Conservation (phyloP, 2,797 vertebrate genomes). For the Gastrophryne carolinensis region DNA sequence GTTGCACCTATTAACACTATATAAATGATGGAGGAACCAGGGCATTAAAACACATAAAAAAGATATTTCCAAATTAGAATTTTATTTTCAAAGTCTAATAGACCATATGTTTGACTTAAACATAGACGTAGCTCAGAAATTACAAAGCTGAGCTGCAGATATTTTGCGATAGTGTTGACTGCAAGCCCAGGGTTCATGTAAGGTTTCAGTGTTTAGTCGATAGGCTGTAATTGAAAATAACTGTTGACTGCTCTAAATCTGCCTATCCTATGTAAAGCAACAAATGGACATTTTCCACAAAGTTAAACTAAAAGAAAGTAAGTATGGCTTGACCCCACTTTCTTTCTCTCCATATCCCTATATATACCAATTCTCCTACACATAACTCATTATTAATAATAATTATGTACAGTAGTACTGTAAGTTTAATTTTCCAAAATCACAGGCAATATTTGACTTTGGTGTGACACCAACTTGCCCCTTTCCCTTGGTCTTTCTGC, state of each 20-base stretch:
- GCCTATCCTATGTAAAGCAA: constrained; percentile 6
- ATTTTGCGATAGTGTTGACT: neutral
- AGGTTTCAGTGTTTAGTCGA: constrained; percentile 42
- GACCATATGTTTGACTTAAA: constrained; percentile 10
- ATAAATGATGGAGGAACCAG: constrained; percentile 28
- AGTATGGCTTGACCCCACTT: too few relatives aligned
- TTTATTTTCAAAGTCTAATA: constrained; percentile 25
- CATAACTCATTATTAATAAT: too few relatives aligned
- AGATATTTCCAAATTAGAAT: constrained; percentile 17
- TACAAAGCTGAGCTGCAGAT: constrained; percentile 14
- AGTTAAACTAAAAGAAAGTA: neutral
- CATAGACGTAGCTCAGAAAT: constrained; percentile 14
- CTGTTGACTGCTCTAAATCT: constrained; percentile 1
- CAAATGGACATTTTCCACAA: neutral
- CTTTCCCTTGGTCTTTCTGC: too few relatives aligned
- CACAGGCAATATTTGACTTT: too few relatives aligned
- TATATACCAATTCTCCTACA: too few relatives aligned
- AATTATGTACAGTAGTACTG: too few relatives aligned
- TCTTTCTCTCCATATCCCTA: too few relatives aligned
- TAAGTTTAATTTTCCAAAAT: too few relatives aligned
- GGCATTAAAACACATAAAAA: constrained; percentile 14
- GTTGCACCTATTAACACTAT: constrained; percentile 11
- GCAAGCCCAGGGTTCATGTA: constrained; percentile 10
- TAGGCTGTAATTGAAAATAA: constrained; percentile 25
- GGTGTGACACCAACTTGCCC: too few relatives aligned